Evolutionary conservation across 2,888 invertebrate genomes (phyloP), one percentile per base, ranked within the genome.

Genomic region (Drosophila macrospina): DNA sequence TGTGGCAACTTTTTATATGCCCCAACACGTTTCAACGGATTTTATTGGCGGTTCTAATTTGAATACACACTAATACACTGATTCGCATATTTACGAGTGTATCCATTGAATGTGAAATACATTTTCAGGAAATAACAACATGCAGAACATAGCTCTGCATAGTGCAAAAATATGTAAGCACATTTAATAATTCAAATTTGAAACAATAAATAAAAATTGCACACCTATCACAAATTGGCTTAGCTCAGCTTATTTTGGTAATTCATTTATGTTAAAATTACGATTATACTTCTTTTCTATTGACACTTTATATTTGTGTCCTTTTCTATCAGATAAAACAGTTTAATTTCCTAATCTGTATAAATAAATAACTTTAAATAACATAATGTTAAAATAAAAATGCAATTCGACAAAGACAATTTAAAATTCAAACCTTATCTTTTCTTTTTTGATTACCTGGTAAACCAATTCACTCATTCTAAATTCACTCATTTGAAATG

Each of bases 1-100:
- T 64, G 86, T 86, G 79, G 79, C 82, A 70, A 71, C 66, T 72
- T 88, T 78, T 83, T 82, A 70, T 86, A 79, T 86, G 71, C 68
- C 67, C 69, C 78, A 87, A 69, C 83, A 82, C 76, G 80, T 82
- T 66, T 65, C 73, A 60, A 52, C 65, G 60, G 42, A 59, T 86
- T 85, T 80, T 84, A 84, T 85, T 73, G 57, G 44, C 52, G 20
- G n/a, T 13, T 36, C 28, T 60, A 54, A 72, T 73, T 61, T 73
- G 64, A 77, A 72, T 72, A 67, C n/a, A 34, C 20, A 67, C 67
- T 76, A 75, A 76, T 72, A 62, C 68, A 68, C 68, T 76, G 52
- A 68, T 45, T 60, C 26, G 41, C 15, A 54, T 36, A 54, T 55
- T 54, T 54, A 41, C 20, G 7, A 51, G 8, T 5, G 7, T 8